Base-by-base conservation (phyloP, 2,797 vertebrate genomes). In the Simalia tracyae region DNA sequence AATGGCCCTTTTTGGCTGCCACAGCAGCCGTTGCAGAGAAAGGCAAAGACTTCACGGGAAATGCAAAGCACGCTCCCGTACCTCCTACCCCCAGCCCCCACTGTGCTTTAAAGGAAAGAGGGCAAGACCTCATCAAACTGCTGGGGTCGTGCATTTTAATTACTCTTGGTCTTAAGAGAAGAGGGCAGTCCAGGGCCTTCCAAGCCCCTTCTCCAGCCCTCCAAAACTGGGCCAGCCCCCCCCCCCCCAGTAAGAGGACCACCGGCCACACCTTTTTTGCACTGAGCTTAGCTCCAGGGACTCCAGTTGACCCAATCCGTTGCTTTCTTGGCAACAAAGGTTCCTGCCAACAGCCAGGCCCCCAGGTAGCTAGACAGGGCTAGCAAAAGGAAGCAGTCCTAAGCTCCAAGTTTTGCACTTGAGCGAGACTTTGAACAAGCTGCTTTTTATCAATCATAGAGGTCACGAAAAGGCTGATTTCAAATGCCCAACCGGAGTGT, bases 241-340 rank as follows among this genome's bases (percentile, higher is more conserved):
- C n/a, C n/a, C 17, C 50, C 50, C 5, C 36, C 36, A 36, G n/a
- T 7, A 36, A 72, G n/a, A 14, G 68, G 6, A 72, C 68, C 15
- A 76, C 31, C 7, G 6, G 50, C 50, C 50, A 54, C 50, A 50
- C 50, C 50, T 50, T 50, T 50, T 50, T 50, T 50, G 50, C 50
- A 7, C 50, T 5, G 50, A 50, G 50, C 50, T 36, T 19, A 8
- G 36, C 31, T 19, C 68, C 6, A 2, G 24, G 0, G 31, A 76
- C 17, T 6, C 31, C 68, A 76, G 4, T 5, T 2, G 15, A 19
- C 31, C 68, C 15, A 8, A 6, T 0, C 68, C 6, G 0, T 72
- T 19, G 15, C 3, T 8, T 72, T 19, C 31, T 36, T 36, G 68
- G 68, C 31, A 8, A 36, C 68, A 19, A 68, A 68, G 66, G n/a